These are phyloP conservation scores for Bimastos eiseni DNA, from an alignment of 2,888 invertebrate species.

Conservation along the genomic window DNA sequence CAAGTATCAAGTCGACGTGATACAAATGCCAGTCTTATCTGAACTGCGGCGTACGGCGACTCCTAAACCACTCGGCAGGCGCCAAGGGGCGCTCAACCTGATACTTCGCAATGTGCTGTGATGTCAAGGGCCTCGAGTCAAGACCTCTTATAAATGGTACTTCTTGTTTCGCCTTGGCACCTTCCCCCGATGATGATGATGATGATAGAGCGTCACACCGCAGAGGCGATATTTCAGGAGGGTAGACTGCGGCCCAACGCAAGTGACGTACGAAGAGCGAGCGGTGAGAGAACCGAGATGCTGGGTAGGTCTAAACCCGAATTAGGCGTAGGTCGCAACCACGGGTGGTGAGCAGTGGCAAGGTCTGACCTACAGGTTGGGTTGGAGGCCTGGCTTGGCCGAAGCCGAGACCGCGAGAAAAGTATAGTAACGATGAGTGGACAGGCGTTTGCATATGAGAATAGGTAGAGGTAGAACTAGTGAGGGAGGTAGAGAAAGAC, in stretches of 20 bases:
- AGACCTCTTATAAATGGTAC: neutral
- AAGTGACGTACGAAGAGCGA: neutral
- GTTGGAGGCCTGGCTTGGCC: too few species aligned
- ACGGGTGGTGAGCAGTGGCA: too few species aligned
- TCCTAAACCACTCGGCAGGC: constrained; percentile 3
- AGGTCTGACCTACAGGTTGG: neutral
- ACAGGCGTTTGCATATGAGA: neutral
- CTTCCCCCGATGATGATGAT: neutral
- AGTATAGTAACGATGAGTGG: neutral
- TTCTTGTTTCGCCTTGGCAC: constrained; percentile 8
- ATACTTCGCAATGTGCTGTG: neutral
- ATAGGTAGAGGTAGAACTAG: neutral
- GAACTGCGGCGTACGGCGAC: neutral
- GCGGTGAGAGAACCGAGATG: neutral
- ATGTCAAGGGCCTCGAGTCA: neutral
- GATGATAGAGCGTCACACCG: neutral
- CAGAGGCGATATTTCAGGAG: neutral
- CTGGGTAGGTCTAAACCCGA: neutral
- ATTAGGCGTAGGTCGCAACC: neutral
- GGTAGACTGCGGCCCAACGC: neutral
- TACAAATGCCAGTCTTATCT: neutral
- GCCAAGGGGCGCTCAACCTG: neutral
- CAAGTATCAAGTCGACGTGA: neutral
- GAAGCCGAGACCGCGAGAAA: too few species aligned
- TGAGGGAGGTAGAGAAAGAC: neutral